These are phyloP conservation scores for Anagyrus pseudococci DNA, from an alignment of 2,888 invertebrate genomes.

Conservation along the genomic window DNA sequence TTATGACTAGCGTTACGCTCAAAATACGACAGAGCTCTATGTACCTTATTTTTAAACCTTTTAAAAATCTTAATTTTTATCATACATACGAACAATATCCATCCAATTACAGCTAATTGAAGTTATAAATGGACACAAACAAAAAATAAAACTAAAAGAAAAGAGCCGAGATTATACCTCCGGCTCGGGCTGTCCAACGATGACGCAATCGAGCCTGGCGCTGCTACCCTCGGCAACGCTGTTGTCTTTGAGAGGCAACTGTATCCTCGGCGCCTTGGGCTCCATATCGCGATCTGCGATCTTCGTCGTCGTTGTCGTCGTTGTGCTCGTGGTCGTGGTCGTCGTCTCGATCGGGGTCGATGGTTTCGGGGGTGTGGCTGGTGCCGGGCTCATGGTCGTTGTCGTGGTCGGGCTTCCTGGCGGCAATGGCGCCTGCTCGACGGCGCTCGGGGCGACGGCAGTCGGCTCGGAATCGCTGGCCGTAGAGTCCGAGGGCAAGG, in stretches of 20 bases:
- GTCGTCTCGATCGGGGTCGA: background rate
- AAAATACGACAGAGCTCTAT: no score
- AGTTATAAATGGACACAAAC: no score
- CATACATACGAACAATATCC: no score
- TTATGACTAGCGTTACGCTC: no score
- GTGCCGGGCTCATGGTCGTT: no score
- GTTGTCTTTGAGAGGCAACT: slow-evolving; percentile 73
- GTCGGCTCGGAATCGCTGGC: slow-evolving; percentile 72
- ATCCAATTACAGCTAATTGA: no score
- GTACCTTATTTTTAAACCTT: no score
- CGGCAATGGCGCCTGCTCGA: background rate
- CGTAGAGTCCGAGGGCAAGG: slow-evolving; percentile 70
- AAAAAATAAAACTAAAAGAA: slow-evolving; percentile 2
- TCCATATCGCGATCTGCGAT: slow-evolving; percentile 62
- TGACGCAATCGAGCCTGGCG: slow-evolving; percentile 76
- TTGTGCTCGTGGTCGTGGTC: background rate
- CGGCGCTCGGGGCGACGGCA: background rate
- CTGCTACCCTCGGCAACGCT: slow-evolving; percentile 73
- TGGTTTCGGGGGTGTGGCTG: no score
- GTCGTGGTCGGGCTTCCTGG: background rate
- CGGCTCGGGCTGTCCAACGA: slow-evolving; percentile 82
- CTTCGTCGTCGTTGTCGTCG: background rate
- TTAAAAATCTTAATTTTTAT: no score
- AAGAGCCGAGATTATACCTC: no score
- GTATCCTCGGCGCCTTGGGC: slow-evolving; percentile 75